These are phyloP conservation scores for Gallinago nigripennis DNA, from an alignment of 2,797 vertebrate species.

Conservation along the genomic window DNA sequence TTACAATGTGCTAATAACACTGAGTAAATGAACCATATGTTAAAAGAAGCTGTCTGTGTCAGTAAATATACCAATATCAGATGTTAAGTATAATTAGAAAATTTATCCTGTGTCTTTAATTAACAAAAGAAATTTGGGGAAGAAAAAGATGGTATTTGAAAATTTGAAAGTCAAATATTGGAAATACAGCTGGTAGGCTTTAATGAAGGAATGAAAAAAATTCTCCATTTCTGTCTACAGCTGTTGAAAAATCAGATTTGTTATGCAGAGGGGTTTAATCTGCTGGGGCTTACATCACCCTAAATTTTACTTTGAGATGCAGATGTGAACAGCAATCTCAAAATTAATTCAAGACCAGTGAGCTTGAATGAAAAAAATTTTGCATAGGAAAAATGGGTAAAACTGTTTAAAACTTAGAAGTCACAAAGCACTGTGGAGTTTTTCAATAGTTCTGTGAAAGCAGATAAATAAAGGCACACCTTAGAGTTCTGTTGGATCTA, in stretches of 20 bases:
- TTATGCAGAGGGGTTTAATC: background rate
- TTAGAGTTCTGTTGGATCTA: background rate
- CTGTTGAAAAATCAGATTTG: background rate
- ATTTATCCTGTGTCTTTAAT: background rate
- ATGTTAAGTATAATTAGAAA: background rate
- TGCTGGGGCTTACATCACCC: background rate
- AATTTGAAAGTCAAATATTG: constrained; percentile 7
- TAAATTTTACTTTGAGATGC: background rate
- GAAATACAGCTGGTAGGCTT: background rate
- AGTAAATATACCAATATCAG: background rate
- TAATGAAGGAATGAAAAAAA: background rate
- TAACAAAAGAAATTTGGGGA: background rate
- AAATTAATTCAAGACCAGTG: background rate
- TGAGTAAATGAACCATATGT: background rate
- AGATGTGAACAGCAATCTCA: background rate
- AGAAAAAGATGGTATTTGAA: background rate
- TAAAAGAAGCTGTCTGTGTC: background rate
- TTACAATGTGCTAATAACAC: background rate
- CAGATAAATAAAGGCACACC: background rate
- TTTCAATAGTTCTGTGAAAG: background rate
- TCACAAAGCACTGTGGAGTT: background rate
- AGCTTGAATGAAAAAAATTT: background rate
- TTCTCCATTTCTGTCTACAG: background rate
- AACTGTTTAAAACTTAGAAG: background rate
- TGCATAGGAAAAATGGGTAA: background rate